Conservation (phyloP, 2,888 invertebrate species). For the Hanleya hanleyi region DNA sequence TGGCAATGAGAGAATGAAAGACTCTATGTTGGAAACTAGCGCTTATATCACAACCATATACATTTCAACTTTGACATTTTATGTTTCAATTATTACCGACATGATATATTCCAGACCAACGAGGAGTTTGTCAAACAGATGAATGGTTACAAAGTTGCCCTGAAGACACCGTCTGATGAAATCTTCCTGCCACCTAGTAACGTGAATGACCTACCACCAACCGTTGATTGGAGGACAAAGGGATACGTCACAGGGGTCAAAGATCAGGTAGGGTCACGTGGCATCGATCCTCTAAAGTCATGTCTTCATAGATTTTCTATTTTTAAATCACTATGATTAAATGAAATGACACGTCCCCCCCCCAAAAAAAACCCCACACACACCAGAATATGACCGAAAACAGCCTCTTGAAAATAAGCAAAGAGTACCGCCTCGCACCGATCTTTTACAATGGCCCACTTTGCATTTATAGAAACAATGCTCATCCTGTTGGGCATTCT, state of each 20-base stretch:
- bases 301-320: too few species aligned
- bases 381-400: too few species aligned
- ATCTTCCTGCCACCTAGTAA: conserved; percentile 44
- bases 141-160: conserved; percentile 44
- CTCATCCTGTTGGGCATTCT: conserved; percentile 54
- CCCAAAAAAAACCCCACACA: too few species aligned
- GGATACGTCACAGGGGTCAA: conserved; percentile 39
- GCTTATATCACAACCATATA: too few species aligned
- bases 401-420: too few species aligned
- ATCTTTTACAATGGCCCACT: too few species aligned
- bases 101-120: conserved; percentile 38
- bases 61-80: background rate
- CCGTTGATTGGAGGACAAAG: conserved; percentile 34
- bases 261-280: conserved; percentile 44
- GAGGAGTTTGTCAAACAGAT: conserved; percentile 46
- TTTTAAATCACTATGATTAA: too few species aligned
- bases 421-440: too few species aligned
- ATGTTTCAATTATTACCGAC: background rate
- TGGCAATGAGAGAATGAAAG: too few species aligned
- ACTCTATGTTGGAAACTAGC: too few species aligned
- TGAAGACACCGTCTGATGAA: conserved; percentile 17
- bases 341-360: too few species aligned
- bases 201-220: conserved; percentile 20
- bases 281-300: too few species aligned
- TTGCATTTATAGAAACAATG: conserved; percentile 40